Conservation (phyloP, 1,140 invertebrate species). For the Procambarus virginalis region DNA sequence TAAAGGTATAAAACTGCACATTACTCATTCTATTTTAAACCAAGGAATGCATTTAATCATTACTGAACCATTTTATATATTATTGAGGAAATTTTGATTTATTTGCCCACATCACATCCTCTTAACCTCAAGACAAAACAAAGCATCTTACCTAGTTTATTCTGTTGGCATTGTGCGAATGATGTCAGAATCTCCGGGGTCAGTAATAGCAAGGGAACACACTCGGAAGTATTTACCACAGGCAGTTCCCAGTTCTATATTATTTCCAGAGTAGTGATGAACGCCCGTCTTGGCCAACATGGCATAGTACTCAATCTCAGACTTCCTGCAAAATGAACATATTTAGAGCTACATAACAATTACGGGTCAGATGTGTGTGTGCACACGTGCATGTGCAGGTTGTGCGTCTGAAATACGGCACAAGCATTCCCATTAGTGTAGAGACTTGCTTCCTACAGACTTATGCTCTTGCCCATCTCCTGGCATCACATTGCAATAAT, state of each 20-base stretch:
- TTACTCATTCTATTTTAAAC: too few relatives aligned
- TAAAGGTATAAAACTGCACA: too few relatives aligned
- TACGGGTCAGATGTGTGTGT: too few relatives aligned
- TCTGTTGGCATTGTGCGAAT: conserved; percentile 89
- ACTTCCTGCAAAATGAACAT: conserved; percentile 84
- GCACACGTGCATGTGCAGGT: too few relatives aligned
- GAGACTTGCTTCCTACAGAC: not conserved
- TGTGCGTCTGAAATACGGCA: too few relatives aligned
- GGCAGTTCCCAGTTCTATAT: too few relatives aligned
- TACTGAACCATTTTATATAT: too few relatives aligned
- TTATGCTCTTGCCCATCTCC: conserved; percentile 17
- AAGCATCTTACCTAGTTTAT: not conserved
- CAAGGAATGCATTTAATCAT: too few relatives aligned
- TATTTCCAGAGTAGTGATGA: conserved; percentile 86
- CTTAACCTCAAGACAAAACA: too few relatives aligned
- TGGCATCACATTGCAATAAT: not conserved
- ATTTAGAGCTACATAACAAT: not conserved
- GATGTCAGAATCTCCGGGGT: conserved; percentile 99
- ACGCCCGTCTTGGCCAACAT: conserved; percentile 99
- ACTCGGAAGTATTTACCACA: conserved; percentile 97
- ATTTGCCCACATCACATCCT: too few relatives aligned
- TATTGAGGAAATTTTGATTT: too few relatives aligned
- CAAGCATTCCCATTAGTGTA: too few relatives aligned
- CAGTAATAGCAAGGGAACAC: conserved; percentile 98
- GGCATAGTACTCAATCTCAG: conserved; percentile 99